phyloP scores from a whole-genome alignment of 2,113 vertebrate genomes.

The Nothoprocta perdicaria region DNA sequence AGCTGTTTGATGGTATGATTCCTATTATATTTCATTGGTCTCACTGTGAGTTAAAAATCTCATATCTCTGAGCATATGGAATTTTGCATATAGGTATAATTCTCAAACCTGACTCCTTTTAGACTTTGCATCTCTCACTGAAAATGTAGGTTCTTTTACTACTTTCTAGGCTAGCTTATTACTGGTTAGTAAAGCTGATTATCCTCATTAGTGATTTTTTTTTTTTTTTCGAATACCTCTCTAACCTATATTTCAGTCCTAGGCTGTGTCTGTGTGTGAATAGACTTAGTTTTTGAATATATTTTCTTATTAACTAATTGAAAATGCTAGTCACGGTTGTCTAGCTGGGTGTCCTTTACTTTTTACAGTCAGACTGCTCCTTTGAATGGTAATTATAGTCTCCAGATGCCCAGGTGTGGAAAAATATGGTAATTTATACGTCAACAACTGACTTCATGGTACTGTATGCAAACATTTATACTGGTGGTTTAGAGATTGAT shows the following conservation, averaged over 20 bases:
- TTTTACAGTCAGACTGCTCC: neutral
- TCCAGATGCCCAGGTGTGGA: neutral
- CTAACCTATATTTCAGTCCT: neutral
- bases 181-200: neutral
- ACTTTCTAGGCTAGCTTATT: neutral
- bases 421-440: slow-evolving; percentile 32
- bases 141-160: neutral
- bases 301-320: slow-evolving; percentile 13
- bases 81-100: neutral
- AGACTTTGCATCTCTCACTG: neutral
- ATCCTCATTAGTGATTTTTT: neutral
- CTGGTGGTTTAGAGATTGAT: neutral
- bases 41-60: neutral
- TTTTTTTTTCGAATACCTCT: neutral
- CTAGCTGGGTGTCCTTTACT: neutral
- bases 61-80: neutral
- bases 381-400: slow-evolving; percentile 6
- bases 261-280: neutral
- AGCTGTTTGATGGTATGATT: neutral
- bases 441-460: neutral
- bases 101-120: neutral
- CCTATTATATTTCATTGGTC: neutral
- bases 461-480: neutral
- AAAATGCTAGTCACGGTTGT: neutral
- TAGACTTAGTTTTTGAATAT: neutral